Base-by-base conservation (phyloP, 2,113 vertebrate species). In the Bubo blakistoni region DNA sequence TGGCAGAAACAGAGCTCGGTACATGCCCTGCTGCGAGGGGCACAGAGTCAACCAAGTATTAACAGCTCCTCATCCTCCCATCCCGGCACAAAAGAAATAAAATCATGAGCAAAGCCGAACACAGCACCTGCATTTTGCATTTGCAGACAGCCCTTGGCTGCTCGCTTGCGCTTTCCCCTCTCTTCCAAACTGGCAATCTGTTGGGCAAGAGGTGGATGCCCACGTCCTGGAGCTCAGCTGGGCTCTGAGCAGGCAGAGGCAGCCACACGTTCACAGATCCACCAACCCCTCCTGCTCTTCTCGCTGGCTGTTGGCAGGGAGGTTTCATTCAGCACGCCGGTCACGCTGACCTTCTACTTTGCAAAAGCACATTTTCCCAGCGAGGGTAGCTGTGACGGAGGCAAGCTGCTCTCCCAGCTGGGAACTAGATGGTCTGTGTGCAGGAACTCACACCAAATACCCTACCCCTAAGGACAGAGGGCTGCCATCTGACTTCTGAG, bases 291-390 rank as follows among this genome's bases (percentile, higher is more conserved):
- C 58, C 86, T 36, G 88, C 44, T 95, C 59, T 58, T 90, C 61
- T 51, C 1, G 8, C 57, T 22, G 32, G n/a, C 76, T 18, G 36
- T 7, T 47, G 84, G 84, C 93, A 81, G 69, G 52, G 49, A 95
- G 92, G 65, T 96, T 65, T 63, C 90, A 66, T 32, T 67, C 44
- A 54, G 85, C 87, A 49, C 78, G 32, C 79, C 3, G 94, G 94
- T 93, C 93, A 94, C 30, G 13, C 78, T 93, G 96, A 96, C 95
- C 96, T 97, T 69, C 81, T 77, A 21, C 66, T 95, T 42, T 65
- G 81, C 92, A 76, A 62, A 65, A 96, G 94, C 81, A 30, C 70
- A 14, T 82, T 94, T 89, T 84, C 84, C 84, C 95, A 92, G 89
- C 58, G 0, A 92, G 78, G 72, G 88, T 51, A 92, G 88, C 86